A percentile compares a stretch with the other conserved stretches of the same genome.
phyloP scores from a whole-genome alignment of 1,140 invertebrate species.

The Brachionus sp. region DNA sequence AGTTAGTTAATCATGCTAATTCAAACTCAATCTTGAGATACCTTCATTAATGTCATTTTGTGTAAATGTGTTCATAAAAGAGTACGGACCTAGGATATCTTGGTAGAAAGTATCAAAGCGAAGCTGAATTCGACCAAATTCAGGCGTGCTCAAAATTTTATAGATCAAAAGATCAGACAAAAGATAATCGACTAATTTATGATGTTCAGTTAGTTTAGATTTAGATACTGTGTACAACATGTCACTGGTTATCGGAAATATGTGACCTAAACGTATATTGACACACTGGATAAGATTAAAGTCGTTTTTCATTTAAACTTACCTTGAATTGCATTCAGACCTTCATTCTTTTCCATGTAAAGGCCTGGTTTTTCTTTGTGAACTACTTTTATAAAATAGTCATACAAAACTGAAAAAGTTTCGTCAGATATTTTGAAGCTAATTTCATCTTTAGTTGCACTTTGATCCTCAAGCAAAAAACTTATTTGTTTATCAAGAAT shows the following conservation, averaged over 20 bases:
- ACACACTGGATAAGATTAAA: neutral
- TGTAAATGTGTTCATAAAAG: constrained; percentile 36
- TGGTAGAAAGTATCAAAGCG: constrained; percentile 34
- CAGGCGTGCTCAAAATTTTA: neutral
- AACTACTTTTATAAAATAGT: neutral
- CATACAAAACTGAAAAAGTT: neutral
- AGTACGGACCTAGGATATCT: constrained; percentile 7
- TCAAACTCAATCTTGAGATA: neutral
- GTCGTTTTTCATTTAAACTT: neutral
- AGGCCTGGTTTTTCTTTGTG: neutral
- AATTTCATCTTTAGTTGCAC: neutral
- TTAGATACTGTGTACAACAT: constrained; percentile 6
- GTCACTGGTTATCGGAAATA: constrained; percentile 23
- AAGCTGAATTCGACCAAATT: constrained; percentile 12
- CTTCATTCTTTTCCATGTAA: constrained; percentile 11
- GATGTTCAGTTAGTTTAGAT: neutral
- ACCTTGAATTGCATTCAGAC: neutral
- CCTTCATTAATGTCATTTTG: constrained; percentile 30
- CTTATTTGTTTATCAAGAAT: neutral
- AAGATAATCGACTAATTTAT: constrained; percentile 18
- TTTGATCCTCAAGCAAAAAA: neutral
- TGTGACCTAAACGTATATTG: constrained; percentile 1
- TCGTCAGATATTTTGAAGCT: constrained; percentile 10
- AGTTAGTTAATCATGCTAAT: constrained; percentile 18
- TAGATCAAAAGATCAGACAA: neutral